Percentiles rank a stretch among this genome's conserved stretches.
These are phyloP conservation scores for Microcebus griseorufus DNA, from an alignment of 2,113 vertebrate genomes.

Conservation along the genomic window DNA sequence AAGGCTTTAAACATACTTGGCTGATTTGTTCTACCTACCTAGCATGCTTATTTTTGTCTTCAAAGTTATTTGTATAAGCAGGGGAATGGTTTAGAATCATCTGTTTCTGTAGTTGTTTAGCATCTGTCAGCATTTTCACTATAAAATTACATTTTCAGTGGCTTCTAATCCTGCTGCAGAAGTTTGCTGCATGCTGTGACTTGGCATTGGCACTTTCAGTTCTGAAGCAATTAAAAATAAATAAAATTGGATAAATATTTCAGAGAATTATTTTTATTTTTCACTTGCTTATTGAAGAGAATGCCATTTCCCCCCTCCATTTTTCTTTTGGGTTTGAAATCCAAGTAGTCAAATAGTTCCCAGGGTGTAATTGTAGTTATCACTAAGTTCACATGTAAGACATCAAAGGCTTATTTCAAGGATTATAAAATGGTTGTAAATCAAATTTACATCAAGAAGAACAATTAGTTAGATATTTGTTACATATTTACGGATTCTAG, in stretches of 20 bases:
- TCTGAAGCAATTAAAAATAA: conserved; percentile 53
- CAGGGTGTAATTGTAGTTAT: conserved; percentile 22
- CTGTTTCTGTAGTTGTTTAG: neutral
- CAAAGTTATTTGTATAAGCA: conserved; percentile 41
- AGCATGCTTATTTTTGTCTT: conserved; percentile 32
- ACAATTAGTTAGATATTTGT: neutral
- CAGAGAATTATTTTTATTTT: neutral
- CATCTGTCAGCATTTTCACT: conserved; percentile 12
- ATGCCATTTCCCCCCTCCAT: neutral
- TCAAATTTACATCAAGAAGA: conserved; percentile 12
- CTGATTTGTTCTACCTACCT: conserved; percentile 31
- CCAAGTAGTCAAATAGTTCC: neutral
- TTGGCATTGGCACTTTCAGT: neutral
- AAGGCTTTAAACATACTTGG: neutral
- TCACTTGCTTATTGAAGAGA: conserved; percentile 7
- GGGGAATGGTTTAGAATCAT: neutral
- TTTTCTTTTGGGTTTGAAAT: conserved; percentile 49
- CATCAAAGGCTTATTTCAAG: neutral
- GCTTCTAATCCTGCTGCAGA: neutral
- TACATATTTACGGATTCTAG: neutral
- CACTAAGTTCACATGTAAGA: conserved; percentile 7
- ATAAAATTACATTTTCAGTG: neutral
- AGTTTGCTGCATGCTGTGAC: neutral
- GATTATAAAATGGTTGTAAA: neutral
- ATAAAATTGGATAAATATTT: conserved; percentile 33